phyloP scores from a whole-genome alignment of 2,113 vertebrate genomes.

The Steatornis caripensis region DNA sequence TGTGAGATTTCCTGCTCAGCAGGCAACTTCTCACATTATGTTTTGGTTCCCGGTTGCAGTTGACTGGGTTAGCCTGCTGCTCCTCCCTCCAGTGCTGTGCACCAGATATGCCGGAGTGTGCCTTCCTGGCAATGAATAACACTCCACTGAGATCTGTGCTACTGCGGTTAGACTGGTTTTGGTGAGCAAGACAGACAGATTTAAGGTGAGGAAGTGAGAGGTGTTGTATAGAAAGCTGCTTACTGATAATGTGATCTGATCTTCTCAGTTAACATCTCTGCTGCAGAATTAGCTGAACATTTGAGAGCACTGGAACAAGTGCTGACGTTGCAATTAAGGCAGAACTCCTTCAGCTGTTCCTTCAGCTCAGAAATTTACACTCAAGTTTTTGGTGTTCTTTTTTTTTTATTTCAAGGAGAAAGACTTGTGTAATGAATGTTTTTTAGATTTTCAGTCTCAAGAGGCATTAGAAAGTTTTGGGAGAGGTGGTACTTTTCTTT shows the following conservation, averaged over 20 bases:
- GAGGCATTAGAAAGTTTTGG: background rate
- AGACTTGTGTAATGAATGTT: background rate
- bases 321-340: background rate
- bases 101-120: accelerated
- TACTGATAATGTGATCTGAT: background rate
- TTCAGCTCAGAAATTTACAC: background rate
- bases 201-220: background rate
- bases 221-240: background rate
- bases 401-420: background rate
- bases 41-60: background rate
- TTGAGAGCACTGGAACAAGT: background rate
- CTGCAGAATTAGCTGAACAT: background rate
- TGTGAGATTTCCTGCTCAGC: background rate
- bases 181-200: background rate
- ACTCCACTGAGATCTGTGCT: background rate
- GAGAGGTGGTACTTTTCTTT: background rate
- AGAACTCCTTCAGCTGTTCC: background rate
- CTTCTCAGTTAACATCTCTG: background rate
- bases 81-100: background rate
- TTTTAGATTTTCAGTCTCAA: background rate
- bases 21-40: too few species aligned
- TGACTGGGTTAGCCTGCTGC: too few species aligned
- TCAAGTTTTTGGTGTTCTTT: background rate
- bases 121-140: background rate
- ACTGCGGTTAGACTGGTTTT: background rate